A percentile compares a stretch with the other conserved stretches of the same genome.
Conservation (phyloP, 2,113 vertebrate species). For the Shinisaurus crocodilurus region DNA sequence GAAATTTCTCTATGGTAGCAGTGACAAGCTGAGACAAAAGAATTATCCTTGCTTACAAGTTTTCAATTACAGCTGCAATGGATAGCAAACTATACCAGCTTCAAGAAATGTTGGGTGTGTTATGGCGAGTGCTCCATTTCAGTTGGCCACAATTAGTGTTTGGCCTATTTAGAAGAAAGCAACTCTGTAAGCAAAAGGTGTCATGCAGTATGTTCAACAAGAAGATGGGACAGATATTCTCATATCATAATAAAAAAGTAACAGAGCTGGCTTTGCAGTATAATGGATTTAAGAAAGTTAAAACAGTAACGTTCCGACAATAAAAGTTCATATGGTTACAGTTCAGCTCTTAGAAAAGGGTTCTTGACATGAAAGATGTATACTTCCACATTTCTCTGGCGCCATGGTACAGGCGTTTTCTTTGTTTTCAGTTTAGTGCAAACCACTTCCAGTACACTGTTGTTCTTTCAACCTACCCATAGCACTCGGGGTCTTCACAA, state of each 20-base stretch:
- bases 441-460: neutral
- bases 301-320: neutral
- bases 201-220: neutral
- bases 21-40: neutral
- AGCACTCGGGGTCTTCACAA: neutral
- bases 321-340: neutral
- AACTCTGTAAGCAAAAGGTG: neutral
- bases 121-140: neutral
- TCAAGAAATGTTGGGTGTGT: neutral
- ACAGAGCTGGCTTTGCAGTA: neutral
- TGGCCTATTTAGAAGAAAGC: neutral
- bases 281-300: neutral
- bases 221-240: neutral
- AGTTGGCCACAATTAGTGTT: neutral
- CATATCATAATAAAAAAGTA: neutral
- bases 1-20: neutral
- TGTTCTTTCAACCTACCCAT: neutral
- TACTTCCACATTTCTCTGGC: neutral
- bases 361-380: neutral
- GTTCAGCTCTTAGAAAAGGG: neutral
- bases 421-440: neutral
- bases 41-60: neutral
- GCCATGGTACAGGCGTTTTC: neutral
- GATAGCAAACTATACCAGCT: neutral
- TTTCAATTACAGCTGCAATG: neutral